Evolutionary conservation across 35 echinoderm and acorn worm genomes (phyloP).

Genomic region (Stichopus chloronotus): DNA sequence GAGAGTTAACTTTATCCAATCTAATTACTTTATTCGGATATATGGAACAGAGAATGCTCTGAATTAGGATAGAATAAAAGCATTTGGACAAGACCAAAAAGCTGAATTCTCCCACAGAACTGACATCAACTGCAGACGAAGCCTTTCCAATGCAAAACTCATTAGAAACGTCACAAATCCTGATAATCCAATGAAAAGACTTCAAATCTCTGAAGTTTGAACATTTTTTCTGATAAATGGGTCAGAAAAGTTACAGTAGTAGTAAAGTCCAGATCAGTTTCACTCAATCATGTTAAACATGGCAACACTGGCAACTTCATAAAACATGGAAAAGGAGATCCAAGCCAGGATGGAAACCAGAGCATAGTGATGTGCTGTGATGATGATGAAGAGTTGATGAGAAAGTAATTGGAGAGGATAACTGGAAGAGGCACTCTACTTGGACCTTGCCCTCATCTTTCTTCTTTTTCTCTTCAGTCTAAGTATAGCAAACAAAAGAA

Average conservation of each 20-base stretch:
- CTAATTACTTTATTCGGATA: conserved; percentile 33
- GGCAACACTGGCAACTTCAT: neutral
- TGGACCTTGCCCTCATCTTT: conserved; percentile 71
- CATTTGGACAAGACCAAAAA: neutral
- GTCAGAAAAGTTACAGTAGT: neutral
- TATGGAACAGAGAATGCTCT: neutral
- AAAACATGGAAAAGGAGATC: neutral
- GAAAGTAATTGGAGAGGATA: conserved; percentile 37
- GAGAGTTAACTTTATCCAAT: conserved; percentile 12
- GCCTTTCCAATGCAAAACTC: neutral
- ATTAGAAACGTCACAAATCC: neutral
- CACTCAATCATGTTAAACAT: neutral
- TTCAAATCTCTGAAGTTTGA: neutral
- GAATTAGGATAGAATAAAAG: neutral
- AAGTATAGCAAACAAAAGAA: neutral
- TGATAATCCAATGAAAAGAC: neutral
- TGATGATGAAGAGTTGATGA: neutral
- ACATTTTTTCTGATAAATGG: neutral
- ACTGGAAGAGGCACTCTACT: conserved; percentile 26
- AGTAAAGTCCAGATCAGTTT: neutral
- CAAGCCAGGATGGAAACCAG: neutral
- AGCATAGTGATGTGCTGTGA: neutral
- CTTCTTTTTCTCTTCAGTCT: conserved; percentile 66
- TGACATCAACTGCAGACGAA: neutral
- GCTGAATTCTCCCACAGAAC: neutral